Percentiles rank a stretch among this genome's conserved stretches.
These are phyloP conservation scores for Dolichomitus sp. DNA, from an alignment of 2,888 invertebrate genomes.

Conservation along the genomic window DNA sequence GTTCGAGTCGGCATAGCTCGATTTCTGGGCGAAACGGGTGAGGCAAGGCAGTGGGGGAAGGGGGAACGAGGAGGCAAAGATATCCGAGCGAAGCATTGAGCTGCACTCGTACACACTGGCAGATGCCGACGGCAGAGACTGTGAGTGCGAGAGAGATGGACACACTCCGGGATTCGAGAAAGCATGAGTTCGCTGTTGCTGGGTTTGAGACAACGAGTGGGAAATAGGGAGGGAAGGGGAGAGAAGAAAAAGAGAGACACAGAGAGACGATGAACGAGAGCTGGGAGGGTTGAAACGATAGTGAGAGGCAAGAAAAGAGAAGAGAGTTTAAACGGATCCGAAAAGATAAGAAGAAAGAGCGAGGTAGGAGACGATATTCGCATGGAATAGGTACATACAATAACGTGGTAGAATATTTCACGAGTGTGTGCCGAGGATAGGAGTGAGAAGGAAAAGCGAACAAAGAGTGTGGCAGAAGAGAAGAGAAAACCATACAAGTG, in stretches of 20 bases:
- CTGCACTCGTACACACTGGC: slow-evolving; percentile 59
- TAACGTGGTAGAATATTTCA: slow-evolving; percentile 64
- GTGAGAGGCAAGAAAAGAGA: slow-evolving; percentile 28
- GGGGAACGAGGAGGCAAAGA: slow-evolving; percentile 65
- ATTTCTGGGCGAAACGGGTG: slow-evolving; percentile 61
- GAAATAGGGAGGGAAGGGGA: slow-evolving; percentile 26
- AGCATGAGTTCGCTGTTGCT: slow-evolving; percentile 54
- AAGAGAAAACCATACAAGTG: slow-evolving; percentile 49
- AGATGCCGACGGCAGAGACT: slow-evolving; percentile 58
- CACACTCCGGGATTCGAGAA: slow-evolving; percentile 56
- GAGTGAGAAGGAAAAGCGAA: slow-evolving; percentile 41
- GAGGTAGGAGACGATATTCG: slow-evolving; percentile 53
- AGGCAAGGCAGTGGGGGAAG: slow-evolving; percentile 35
- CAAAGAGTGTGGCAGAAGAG: slow-evolving; percentile 20
- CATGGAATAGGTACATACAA: slow-evolving; percentile 61
- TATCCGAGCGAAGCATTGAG: slow-evolving; percentile 61
- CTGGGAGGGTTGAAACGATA: slow-evolving; percentile 29
- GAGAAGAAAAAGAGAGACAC: slow-evolving; percentile 6
- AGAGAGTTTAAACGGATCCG: slow-evolving; percentile 60
- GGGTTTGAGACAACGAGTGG: slow-evolving; percentile 51
- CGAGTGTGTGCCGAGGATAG: slow-evolving; percentile 46
- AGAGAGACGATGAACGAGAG: slow-evolving; percentile 43
- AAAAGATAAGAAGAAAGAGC: slow-evolving; percentile 64
- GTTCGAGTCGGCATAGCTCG: slow-evolving; percentile 61
- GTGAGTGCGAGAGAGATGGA: slow-evolving; percentile 53